Evolutionary conservation across 2,888 invertebrate species (phyloP).

Genomic region (Leptothorax acervorum): DNA sequence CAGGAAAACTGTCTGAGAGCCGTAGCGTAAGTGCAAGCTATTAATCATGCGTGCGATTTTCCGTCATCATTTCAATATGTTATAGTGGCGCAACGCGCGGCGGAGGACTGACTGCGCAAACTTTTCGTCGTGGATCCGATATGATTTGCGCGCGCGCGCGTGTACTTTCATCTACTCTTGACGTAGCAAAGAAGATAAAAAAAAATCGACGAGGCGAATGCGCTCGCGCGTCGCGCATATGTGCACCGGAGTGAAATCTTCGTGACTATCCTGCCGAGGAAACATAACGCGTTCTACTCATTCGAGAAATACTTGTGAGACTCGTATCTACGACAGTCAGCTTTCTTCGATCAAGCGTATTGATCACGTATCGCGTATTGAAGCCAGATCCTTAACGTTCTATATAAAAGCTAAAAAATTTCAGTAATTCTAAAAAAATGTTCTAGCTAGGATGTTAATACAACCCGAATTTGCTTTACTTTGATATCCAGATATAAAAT

Average conservation of each 20-base stretch:
- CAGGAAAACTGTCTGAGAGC: background rate
- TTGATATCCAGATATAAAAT: background rate
- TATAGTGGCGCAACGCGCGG: constrained; percentile 14
- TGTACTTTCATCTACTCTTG: constrained; percentile 65
- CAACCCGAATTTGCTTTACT: background rate
- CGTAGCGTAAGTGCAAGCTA: constrained; percentile 9
- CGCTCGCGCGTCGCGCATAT: constrained; percentile 30
- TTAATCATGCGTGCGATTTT: constrained; percentile 39
- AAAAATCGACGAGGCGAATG: constrained; percentile 46
- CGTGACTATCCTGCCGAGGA: constrained; percentile 52
- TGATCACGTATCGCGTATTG: background rate
- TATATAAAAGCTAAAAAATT: background rate
- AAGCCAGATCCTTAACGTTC: background rate
- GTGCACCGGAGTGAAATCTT: constrained; percentile 67
- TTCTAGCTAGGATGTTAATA: background rate
- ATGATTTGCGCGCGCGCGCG: constrained; percentile 38
- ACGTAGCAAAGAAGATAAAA: constrained; percentile 31
- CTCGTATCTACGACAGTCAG: constrained; percentile 14
- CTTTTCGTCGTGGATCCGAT: constrained; percentile 39
- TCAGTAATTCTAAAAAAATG: background rate
- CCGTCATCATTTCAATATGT: constrained; percentile 12
- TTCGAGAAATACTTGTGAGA: constrained; percentile 21
- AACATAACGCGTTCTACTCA: constrained; percentile 10
- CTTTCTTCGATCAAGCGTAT: constrained; percentile 45
- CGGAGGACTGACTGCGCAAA: background rate